Evolutionary conservation across 2,888 invertebrate species (phyloP), one percentile per base, ranked within the genome.

Genomic region (Slavum lentiscoides): DNA sequence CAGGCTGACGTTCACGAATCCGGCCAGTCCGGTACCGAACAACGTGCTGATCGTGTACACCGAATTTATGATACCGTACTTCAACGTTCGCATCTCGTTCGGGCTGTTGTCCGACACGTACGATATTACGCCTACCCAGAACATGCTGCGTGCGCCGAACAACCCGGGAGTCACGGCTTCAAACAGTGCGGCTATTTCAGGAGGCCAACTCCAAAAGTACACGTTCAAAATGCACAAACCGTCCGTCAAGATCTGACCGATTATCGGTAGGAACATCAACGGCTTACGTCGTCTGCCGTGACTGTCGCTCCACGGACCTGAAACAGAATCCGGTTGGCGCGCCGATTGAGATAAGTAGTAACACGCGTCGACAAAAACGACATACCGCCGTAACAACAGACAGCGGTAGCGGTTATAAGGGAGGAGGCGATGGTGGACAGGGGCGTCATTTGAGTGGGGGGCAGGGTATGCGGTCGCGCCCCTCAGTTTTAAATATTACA

Each of bases 81-180:
- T 83, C n/a, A 84, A 74, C 6, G 84, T 84, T 73, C 84, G 77
- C 19, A 66, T 49, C n/a, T 83, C 82, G 6, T 75, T 74, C 8
- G 82, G 62, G 23, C 83, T 82, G 49, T 82, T 83, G 74, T 84
- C 84, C 8, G 83, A 83, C 64, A 84, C 82, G 62, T 84, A 84
- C 21, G 84, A 83, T 74, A 83, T 83, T 5, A 83, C 82, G 6
- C 82, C 84, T 66, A 84, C 83, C 76, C 84, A 75, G 69, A 84
- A 83, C 62, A 83, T 82, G 7, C 82, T 80, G 55, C 83, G 82
- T 9, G 84, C 82, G 0, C 85, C 85, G 0, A 83, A 83, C n/a
- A 84, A 30, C 2, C 84, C 84, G 1, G 84, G 83, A 9, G 83
- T 81, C 3, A 84, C 30, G 0, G 82, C 83, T 67, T 83, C 83